phyloP scores from a whole-genome alignment of 2,113 vertebrate genomes.

The Gadus macrocephalus region DNA sequence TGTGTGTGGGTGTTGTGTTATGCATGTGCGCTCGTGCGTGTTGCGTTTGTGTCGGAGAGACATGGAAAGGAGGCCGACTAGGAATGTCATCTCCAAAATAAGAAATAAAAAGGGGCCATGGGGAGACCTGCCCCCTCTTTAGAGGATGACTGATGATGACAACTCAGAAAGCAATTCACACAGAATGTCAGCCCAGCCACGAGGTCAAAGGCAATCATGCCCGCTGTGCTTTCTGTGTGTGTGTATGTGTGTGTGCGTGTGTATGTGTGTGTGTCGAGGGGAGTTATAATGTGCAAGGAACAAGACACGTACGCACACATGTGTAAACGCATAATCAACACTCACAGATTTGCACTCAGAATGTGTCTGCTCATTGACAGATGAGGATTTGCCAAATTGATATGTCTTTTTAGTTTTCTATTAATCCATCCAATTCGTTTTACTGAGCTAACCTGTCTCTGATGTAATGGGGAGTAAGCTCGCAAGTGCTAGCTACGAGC shows the following conservation, averaged over 20 bases:
- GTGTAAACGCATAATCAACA: not conserved
- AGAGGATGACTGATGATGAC: constrained; percentile 66
- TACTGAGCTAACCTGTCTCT: too few relatives aligned
- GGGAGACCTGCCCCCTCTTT: constrained; percentile 33
- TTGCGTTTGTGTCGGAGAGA: not conserved
- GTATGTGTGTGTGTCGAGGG: constrained; percentile 1
- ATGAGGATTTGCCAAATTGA: too few relatives aligned
- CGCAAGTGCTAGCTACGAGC: too few relatives aligned
- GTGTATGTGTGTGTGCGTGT: too few relatives aligned
- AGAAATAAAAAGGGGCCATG: constrained; percentile 51
- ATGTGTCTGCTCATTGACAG: constrained; percentile 25
- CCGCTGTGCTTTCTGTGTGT: constrained; percentile 34
- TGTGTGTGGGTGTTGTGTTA: constrained; percentile 2
- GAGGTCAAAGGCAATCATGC: constrained; percentile 70
- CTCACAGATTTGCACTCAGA: constrained; percentile 4
- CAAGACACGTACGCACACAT: constrained; percentile 41
- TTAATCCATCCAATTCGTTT: too few relatives aligned
- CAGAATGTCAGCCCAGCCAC: constrained; percentile 56
- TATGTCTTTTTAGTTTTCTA: too few relatives aligned
- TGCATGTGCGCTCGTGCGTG: not conserved
- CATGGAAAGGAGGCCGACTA: constrained; percentile 18
- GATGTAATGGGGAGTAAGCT: too few relatives aligned
- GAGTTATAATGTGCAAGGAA: constrained; percentile 46
- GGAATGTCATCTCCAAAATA: constrained; percentile 52
- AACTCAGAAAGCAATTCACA: constrained; percentile 65